Evolutionary conservation across 2,797 vertebrate genomes (phyloP), one percentile per base, ranked within the genome.

Genomic region (Macrochelys suwanniensis): DNA sequence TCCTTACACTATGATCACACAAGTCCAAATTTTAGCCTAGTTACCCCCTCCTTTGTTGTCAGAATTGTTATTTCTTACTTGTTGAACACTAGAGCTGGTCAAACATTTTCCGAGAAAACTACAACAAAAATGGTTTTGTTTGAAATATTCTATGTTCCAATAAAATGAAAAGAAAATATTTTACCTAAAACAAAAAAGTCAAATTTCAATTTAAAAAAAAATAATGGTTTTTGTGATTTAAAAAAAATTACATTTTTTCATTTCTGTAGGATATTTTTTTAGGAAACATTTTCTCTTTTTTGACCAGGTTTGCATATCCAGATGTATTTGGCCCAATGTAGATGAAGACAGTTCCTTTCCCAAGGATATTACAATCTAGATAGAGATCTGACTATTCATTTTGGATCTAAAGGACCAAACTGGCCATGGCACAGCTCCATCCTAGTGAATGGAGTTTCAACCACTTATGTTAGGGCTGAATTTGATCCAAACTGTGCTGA

Each of bases 1-100:
- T 42, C 81, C 87, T 79, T 85, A 90, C 88, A 89, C 59, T 81
- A 93, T 82, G 76, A 84, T 49, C 26, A 37, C 7, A 76, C 92
- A 91, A 90, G 76, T 71, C 53, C 95, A 95, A 96, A 96, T 93
- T 83, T 89, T 94, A 97, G 91, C n/a, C 80, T 56, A 76, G 80
- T 93, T 96, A 94, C 53, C 83, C 93, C 93, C 96, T 61, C 31
- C 31, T 31, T 61, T 16, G 59, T 33, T 31, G 26, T 16, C 16
- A 33, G 11, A 61, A 33, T 16, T 33, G 59, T 33, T 31, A 13
- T 15, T 33, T 61, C 31, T 61, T 61, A 16, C 31, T 61, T 61
- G 59, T 33, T 61, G 93, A 96, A 88, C 84, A 89, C 49, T 71
- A 54, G 53, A 23, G 53, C 21, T 23, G 53, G 53, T 54, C 53